These are phyloP conservation scores for Indicator indicator DNA, from an alignment of 2,113 vertebrate genomes.

Conservation along the genomic window DNA sequence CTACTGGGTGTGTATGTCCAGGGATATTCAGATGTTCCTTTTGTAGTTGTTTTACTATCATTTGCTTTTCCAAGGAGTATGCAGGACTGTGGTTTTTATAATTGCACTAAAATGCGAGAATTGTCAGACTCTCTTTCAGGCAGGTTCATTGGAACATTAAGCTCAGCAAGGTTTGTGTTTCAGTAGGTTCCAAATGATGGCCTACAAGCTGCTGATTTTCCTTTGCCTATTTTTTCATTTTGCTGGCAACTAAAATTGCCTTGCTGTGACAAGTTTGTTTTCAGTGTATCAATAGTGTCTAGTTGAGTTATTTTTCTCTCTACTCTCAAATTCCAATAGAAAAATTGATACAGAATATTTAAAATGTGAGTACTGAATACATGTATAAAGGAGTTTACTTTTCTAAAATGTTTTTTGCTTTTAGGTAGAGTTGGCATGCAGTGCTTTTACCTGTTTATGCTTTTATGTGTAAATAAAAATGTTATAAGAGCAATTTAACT, in stretches of 20 bases:
- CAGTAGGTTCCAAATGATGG: neutral
- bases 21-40: neutral
- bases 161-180: slow-evolving; percentile 11
- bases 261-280: slow-evolving; percentile 6
- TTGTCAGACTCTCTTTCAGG: neutral
- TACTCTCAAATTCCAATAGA: neutral
- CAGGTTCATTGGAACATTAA: neutral
- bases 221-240: neutral
- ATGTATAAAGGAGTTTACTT: neutral
- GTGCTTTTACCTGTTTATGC: neutral
- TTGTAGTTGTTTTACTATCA: neutral
- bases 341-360: neutral
- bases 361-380: neutral
- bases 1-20: neutral
- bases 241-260: neutral
- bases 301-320: neutral
- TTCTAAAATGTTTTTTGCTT: neutral
- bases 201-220: neutral
- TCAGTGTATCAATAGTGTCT: neutral
- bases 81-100: neutral
- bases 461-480: slow-evolving; percentile 5
- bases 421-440: neutral
- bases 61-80: neutral
- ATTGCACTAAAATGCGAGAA: neutral
- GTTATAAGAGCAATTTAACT: neutral